A percentile compares a stretch with the other conserved stretches of the same genome.
phyloP scores from a whole-genome alignment of 2,888 invertebrate genomes.

The Pollenia griseotomentosa region DNA sequence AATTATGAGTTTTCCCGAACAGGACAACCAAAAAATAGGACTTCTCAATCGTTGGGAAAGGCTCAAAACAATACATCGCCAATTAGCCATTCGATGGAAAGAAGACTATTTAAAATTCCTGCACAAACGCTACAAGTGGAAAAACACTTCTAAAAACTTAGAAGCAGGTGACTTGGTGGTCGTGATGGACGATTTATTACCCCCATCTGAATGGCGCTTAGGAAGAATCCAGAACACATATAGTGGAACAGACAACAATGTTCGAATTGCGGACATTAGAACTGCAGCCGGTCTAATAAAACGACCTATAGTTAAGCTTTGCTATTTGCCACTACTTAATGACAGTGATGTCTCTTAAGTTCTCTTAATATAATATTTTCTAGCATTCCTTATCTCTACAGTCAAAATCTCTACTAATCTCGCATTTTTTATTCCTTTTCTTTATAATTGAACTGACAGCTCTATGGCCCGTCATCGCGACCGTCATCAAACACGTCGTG shows the following conservation, averaged over 20 bases:
- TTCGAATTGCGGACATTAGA: not conserved
- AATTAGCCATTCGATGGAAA: no score
- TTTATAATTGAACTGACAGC: not conserved
- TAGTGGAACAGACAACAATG: not conserved
- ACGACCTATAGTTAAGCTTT: not conserved
- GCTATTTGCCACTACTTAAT: not conserved
- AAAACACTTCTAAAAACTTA: not conserved
- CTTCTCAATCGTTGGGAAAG: no score
- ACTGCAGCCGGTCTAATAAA: not conserved
- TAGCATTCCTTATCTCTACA: no score
- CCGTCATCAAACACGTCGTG: not conserved
- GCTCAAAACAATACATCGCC: no score
- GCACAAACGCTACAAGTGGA: not conserved
- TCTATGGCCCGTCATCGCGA: not conserved
- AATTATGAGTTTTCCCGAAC: no score
- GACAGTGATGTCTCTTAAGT: not conserved
- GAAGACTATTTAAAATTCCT: no score
- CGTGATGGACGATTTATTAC: not conserved
- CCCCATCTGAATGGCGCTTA: conserved; percentile 6
- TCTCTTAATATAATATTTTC: not conserved
- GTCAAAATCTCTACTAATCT: no score
- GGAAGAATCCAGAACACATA: conserved; percentile 17
- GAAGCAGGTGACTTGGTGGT: not conserved
- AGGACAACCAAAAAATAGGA: no score
- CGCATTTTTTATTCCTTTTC: no score